These are phyloP conservation scores for Thamnophis elegans DNA, from an alignment of 2,797 vertebrate genomes.

Conservation along the genomic window DNA sequence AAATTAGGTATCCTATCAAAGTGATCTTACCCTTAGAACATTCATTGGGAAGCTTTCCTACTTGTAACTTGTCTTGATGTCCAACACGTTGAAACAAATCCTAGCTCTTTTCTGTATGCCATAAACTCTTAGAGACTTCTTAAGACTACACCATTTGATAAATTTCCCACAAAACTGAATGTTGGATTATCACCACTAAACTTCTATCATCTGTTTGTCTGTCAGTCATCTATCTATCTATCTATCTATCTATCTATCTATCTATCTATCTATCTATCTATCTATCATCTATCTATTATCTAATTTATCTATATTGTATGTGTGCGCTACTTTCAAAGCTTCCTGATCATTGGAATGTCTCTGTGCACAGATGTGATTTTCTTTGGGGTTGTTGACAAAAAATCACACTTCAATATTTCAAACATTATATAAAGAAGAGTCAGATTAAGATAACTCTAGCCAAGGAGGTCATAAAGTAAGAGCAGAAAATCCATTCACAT, in stretches of 20 bases:
- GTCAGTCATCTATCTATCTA: background rate
- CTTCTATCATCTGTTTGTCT: accelerated
- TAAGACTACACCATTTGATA: background rate
- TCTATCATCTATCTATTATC: no score
- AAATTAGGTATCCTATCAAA: background rate
- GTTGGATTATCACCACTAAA: background rate
- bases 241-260: background rate
- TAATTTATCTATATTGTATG: background rate
- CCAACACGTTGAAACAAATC: background rate
- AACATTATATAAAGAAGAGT: background rate
- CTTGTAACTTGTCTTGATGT: background rate
- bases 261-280: background rate
- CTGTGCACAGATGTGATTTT: background rate
- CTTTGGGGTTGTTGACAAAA: background rate
- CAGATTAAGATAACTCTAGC: background rate
- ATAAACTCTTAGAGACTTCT: background rate
- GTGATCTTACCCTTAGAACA: background rate
- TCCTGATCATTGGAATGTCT: background rate
- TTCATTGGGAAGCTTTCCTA: background rate
- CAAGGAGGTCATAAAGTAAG: background rate
- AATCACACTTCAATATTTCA: background rate
- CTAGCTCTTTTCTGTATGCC: background rate
- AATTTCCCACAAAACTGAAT: background rate
- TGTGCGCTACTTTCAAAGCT: background rate
- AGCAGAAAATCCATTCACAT: background rate